Evolutionary conservation across 1,140 invertebrate species (phyloP), one percentile per base, ranked within the genome.

Genomic region (Phymastichus coffea): DNA sequence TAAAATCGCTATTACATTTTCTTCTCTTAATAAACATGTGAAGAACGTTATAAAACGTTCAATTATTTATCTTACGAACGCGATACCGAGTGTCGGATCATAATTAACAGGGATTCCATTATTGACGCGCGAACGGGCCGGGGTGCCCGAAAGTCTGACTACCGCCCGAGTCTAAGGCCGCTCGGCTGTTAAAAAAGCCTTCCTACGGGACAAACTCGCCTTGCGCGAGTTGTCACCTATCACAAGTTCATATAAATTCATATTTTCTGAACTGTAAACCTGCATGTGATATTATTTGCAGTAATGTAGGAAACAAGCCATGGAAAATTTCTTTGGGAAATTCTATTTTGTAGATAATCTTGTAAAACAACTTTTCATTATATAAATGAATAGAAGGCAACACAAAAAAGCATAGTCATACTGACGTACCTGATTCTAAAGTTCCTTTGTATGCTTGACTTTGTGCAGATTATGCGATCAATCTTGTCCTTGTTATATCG

Each of bases 211-310:
- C n/a, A n/a, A n/a, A n/a, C n/a, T n/a, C n/a, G n/a, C n/a, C n/a
- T n/a, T n/a, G n/a, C n/a, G n/a, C n/a, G n/a, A n/a, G n/a, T n/a
- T n/a, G n/a, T n/a, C n/a, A n/a, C n/a, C n/a, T n/a, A n/a, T n/a
- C n/a, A n/a, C n/a, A n/a, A n/a, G n/a, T n/a, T n/a, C n/a, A n/a
- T 19, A 77, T 66, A 49, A 71, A 47, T 23, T 73, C 75, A 77
- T 97, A 97, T 33, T 91, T 87, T 66, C 88, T 87, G 83, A 99
- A 98, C 71, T 94, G 92, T 10, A 90, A 80, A 7, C 94, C 95
- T 65, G 90, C 86, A 71, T 95, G 87, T 14, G 95, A 95, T 3
- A 87, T 87, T 61, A 94, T 89, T 79, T 94, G 92, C n/a, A 93
- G 72, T 49, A 98, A 68, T 10, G 91, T 91, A 9, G 95, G 93